A percentile compares a stretch with the other conserved stretches of the same genome.
These are phyloP conservation scores for Drosophila borealis DNA, from an alignment of 2,888 invertebrate genomes.

Conservation along the genomic window DNA sequence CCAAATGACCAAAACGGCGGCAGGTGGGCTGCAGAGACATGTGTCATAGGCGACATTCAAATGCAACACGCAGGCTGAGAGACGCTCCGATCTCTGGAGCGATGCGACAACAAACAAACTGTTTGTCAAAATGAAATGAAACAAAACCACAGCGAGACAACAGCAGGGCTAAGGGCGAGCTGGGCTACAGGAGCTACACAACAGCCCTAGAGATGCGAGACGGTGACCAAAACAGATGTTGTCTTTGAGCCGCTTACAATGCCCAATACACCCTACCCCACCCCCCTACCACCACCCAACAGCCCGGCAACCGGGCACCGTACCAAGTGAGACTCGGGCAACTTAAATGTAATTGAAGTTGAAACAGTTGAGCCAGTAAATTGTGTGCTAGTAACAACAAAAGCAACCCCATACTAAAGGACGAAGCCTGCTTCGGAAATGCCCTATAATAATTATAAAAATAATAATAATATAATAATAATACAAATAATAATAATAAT, in stretches of 20 bases:
- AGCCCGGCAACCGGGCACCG: not conserved
- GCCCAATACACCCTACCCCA: not conserved
- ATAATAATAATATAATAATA: not conserved
- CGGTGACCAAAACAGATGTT: conserved; percentile 31
- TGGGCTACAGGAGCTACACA: not conserved
- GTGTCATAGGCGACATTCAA: conserved; percentile 19
- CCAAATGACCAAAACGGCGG: conserved; percentile 13
- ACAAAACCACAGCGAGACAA: conserved; percentile 26
- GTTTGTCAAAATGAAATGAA: conserved; percentile 51
- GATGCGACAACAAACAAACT: conserved; percentile 37
- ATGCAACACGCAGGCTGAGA: conserved; percentile 27
- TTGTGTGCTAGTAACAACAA: conserved; percentile 45
- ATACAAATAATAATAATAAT: not conserved
- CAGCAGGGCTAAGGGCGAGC: not conserved
- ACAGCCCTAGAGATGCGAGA: not conserved
- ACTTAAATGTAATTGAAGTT: conserved; percentile 65
- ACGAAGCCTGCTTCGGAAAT: not conserved
- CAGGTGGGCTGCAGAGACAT: conserved; percentile 1
- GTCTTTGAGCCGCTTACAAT: conserved; percentile 14
- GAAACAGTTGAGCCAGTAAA: conserved; percentile 72
- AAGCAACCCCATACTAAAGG: conserved; percentile 7
- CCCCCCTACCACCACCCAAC: not conserved
- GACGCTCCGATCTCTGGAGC: not conserved
- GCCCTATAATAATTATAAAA: not conserved
- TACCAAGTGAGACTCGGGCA: conserved; percentile 22